Conservation (phyloP, 1,140 invertebrate genomes). For the Rhopalosiphum maidis region DNA sequence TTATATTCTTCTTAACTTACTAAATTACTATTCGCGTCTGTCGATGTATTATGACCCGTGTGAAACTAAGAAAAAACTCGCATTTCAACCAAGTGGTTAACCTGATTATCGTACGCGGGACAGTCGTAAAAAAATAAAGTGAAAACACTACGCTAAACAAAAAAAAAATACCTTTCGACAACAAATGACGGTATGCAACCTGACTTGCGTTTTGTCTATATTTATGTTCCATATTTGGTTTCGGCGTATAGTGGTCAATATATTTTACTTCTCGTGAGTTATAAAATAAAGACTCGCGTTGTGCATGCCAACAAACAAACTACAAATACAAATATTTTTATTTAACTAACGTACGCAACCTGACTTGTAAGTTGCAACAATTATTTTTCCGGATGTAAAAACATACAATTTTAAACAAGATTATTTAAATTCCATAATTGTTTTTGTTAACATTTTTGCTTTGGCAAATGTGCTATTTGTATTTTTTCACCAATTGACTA, state of each 20-base stretch:
- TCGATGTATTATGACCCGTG: background rate
- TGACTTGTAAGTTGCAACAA: background rate
- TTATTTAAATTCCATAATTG: background rate
- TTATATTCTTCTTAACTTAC: background rate
- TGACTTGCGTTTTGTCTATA: background rate
- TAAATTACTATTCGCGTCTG: background rate
- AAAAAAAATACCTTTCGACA: background rate
- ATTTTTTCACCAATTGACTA: background rate
- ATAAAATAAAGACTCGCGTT: background rate
- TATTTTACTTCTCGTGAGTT: background rate
- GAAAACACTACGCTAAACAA: background rate
- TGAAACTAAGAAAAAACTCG: background rate
- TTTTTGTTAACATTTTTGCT: background rate
- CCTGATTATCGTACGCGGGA: background rate
- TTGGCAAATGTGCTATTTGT: background rate
- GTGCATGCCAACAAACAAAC: background rate
- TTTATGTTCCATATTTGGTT: slow-evolving; percentile 35
- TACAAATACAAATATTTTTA: background rate
- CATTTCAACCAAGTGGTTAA: slow-evolving; percentile 16
- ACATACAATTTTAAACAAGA: background rate
- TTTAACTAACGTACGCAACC: background rate
- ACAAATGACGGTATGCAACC: background rate
- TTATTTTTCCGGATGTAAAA: background rate
- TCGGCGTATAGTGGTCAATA: background rate
- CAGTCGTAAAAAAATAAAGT: background rate